Percentiles rank a stretch among this genome's conserved stretches.
Evolutionary conservation across 2,113 vertebrate species (phyloP).

Genomic region (Chloropsis hardwickii): DNA sequence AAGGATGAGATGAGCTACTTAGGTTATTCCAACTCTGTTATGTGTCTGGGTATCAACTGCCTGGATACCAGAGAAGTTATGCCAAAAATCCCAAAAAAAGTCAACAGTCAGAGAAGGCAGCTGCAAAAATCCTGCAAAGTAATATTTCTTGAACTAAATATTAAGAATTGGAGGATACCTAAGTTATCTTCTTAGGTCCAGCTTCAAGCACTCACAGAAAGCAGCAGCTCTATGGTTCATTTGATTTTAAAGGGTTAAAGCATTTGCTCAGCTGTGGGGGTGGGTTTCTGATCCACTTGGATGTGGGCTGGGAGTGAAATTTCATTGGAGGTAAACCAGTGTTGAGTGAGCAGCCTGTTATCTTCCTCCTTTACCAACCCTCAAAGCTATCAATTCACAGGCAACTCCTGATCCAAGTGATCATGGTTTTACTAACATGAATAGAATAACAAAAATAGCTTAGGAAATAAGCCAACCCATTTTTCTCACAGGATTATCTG

Average conservation of each 20-base stretch:
- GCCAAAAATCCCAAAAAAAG: rapidly evolving
- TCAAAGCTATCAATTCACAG: not conserved
- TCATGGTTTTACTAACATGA: not conserved
- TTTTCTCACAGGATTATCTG: not conserved
- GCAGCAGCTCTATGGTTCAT: not conserved
- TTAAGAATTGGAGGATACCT: not conserved
- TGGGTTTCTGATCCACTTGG: not conserved
- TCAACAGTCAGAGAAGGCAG: not conserved
- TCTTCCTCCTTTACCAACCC: not conserved
- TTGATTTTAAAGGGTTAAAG: not conserved
- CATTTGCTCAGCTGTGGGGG: not conserved
- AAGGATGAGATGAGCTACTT: not conserved
- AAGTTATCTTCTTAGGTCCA: not conserved
- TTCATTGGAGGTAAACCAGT: not conserved
- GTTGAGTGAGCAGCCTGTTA: not conserved
- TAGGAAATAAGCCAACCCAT: not conserved
- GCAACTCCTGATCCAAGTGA: not conserved
- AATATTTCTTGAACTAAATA: not conserved
- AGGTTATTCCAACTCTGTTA: not conserved
- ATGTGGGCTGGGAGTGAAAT: not conserved
- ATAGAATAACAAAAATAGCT: not conserved
- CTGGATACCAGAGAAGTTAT: not conserved
- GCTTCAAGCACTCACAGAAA: not conserved
- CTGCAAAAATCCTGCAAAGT: not conserved
- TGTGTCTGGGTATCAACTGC: not conserved